Percentiles rank a stretch among this genome's conserved stretches.
Evolutionary conservation across 2,888 invertebrate genomes (phyloP).

Genomic region (Cosmia pyralina): DNA sequence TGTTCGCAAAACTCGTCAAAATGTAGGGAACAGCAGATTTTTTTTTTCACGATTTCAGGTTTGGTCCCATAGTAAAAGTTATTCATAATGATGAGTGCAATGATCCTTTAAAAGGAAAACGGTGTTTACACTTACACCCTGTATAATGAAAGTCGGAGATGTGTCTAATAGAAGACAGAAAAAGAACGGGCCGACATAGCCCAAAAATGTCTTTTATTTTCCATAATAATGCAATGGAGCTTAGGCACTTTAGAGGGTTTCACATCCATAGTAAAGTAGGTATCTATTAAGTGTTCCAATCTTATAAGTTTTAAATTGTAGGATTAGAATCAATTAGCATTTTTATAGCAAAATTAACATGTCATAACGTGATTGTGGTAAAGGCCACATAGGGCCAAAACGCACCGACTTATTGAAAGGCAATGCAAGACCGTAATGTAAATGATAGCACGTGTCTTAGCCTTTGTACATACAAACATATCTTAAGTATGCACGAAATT

Average conservation of each 20-base stretch:
- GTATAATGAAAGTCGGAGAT: not conserved
- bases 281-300: not conserved
- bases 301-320: not conserved
- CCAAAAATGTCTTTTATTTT: not conserved
- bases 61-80: no score
- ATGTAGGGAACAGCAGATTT: no score
- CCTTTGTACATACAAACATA: constrained; percentile 39
- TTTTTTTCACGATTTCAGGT: no score
- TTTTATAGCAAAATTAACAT: not conserved
- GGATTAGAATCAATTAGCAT: not conserved
- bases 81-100: no score
- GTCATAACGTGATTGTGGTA: not conserved
- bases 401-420: not conserved
- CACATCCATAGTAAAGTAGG: no score
- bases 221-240: not conserved
- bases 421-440: constrained; percentile 13
- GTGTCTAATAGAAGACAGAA: not conserved
- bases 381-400: not conserved
- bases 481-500: constrained; percentile 51
- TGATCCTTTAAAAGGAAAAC: no score
- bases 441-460: constrained; percentile 23
- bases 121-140: no score
- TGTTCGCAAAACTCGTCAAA: no score
- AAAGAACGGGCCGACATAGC: not conserved
- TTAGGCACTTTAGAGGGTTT: not conserved